A percentile compares a stretch with the other conserved stretches of the same genome.
Evolutionary conservation across 2,797 vertebrate genomes (phyloP).

Genomic region (Okamejei kenojei): DNA sequence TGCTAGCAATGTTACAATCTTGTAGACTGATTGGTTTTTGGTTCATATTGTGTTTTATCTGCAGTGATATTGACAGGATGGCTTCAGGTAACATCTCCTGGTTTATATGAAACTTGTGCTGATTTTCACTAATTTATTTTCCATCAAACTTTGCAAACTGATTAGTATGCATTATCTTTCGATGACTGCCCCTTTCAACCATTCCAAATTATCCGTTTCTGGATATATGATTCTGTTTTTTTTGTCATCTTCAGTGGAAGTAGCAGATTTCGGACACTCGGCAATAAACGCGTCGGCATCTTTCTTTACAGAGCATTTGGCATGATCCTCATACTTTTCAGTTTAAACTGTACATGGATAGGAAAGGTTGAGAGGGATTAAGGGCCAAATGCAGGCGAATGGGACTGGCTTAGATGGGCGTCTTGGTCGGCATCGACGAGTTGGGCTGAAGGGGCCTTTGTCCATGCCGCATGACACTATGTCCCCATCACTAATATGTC

Average conservation of each 20-base stretch:
- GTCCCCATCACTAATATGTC: neutral
- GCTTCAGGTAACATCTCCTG: slow-evolving; percentile 7
- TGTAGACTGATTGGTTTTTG: neutral
- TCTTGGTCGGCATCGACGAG: no score
- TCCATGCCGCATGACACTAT: no score
- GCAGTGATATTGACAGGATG: slow-evolving; percentile 7
- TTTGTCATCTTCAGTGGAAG: neutral
- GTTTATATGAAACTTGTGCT: neutral
- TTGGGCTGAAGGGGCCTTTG: no score
- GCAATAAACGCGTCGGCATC: neutral
- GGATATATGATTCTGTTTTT: neutral
- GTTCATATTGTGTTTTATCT: neutral
- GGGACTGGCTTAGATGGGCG: no score
- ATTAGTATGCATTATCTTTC: neutral
- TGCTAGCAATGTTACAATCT: neutral
- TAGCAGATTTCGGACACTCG: no score
- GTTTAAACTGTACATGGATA: no score
- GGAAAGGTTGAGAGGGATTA: no score
- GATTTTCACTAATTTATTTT: neutral
- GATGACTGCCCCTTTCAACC: neutral
- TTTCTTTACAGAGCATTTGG: neutral
- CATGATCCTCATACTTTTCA: neutral
- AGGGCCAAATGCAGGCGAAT: no score
- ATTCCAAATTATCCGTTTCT: neutral
- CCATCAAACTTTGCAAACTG: neutral